Evolutionary conservation across 2,797 vertebrate genomes (phyloP).

Genomic region (Chelonia mydas): DNA sequence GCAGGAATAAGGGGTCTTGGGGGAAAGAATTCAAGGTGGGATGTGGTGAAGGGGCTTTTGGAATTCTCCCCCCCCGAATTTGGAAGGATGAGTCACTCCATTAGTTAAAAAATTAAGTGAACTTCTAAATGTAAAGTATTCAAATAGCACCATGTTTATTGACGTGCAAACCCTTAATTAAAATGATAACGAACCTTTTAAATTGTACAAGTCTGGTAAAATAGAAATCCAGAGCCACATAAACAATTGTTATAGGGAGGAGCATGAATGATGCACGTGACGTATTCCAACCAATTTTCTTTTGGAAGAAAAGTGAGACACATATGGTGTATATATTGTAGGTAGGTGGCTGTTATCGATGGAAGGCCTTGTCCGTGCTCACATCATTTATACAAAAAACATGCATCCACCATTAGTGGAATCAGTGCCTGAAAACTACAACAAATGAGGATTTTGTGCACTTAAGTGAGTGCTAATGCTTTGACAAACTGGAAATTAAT

Average conservation of each 20-base stretch:
- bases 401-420: neutral
- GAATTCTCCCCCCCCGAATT: neutral
- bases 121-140: neutral
- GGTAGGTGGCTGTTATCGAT: neutral
- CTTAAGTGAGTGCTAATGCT: neutral
- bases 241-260: neutral
- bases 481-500: constrained; percentile 48
- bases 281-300: neutral
- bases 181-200: accelerated
- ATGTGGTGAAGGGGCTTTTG: neutral
- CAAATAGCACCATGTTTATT: neutral
- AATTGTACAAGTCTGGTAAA: neutral
- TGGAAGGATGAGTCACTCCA: neutral
- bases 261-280: neutral
- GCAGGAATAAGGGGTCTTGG: neutral
- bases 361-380: constrained; percentile 25
- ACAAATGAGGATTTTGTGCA: constrained; percentile 26
- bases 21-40: neutral
- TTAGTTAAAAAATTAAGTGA: neutral
- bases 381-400: neutral
- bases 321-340: neutral
- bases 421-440: neutral
- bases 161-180: neutral
- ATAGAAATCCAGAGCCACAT: neutral
- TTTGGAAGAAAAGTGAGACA: neutral